Evolutionary conservation across 2,888 invertebrate genomes (phyloP).

Genomic region (Lucinisca nassula): DNA sequence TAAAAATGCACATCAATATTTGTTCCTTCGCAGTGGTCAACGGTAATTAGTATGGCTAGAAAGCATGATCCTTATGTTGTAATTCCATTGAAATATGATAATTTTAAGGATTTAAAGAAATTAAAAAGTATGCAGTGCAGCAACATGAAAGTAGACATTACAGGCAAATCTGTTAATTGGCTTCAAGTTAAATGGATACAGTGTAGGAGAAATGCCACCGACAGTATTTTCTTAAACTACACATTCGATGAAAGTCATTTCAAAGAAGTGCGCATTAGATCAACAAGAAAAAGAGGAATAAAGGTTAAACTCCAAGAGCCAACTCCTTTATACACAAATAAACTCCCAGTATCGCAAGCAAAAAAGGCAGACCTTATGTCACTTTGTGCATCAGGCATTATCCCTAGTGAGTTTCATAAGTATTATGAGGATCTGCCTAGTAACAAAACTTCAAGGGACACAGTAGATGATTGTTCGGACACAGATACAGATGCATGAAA

Average conservation of each 20-base stretch:
- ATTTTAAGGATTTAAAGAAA: conserved; percentile 40
- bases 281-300: conserved; percentile 15
- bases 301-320: no score
- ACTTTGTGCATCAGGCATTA: no score
- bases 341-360: no score
- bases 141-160: conserved; percentile 34
- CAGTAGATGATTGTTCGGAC: no score
- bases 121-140: conserved; percentile 10
- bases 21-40: conserved; percentile 54
- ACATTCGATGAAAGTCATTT: conserved; percentile 26
- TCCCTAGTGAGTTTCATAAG: no score
- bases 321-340: no score
- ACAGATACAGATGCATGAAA: no score
- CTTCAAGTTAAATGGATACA: conserved; percentile 43
- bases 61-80: conserved; percentile 54
- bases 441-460: no score
- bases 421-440: no score
- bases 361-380: no score
- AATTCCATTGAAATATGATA: conserved; percentile 51
- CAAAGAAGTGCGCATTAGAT: conserved; percentile 17
- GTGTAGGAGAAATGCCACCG: conserved; percentile 20
- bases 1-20: conserved; percentile 35
- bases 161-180: conserved; percentile 37
- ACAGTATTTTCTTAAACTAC: conserved; percentile 35
- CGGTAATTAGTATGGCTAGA: conserved; percentile 42